These are phyloP conservation scores for Eospalax fontanierii DNA, from an alignment of 2,797 vertebrate species.

Conservation along the genomic window DNA sequence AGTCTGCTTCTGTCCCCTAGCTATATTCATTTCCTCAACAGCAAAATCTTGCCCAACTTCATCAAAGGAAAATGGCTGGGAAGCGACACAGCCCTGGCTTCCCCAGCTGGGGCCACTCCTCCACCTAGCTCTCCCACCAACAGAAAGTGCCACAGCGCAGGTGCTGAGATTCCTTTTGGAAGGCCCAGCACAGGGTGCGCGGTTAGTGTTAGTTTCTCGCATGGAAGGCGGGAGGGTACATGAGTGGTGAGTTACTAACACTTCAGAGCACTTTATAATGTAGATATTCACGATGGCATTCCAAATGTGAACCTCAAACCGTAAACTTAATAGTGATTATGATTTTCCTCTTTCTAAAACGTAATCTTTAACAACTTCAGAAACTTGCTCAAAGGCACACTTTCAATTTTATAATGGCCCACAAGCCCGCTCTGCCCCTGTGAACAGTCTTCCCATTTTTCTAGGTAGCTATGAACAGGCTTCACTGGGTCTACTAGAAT, in stretches of 20 bases:
- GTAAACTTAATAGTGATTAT: not conserved
- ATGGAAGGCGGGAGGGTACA: not conserved
- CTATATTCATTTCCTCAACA: not conserved
- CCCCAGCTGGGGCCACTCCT: not conserved
- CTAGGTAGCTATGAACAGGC: not conserved
- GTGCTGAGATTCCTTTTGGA: not conserved
- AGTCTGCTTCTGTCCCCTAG: not conserved
- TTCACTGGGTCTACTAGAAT: not conserved
- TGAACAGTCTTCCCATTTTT: not conserved
- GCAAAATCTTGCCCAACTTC: not conserved
- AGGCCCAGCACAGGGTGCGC: not conserved
- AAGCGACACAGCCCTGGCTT: not conserved
- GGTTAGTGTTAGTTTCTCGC: not conserved
- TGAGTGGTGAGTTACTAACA: not conserved
- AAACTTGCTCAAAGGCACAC: not conserved
- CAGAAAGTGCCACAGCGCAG: not conserved
- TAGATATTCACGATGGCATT: not conserved
- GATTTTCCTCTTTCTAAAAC: conserved; percentile 20
- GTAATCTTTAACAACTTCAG: conserved; percentile 47
- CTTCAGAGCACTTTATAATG: conserved; percentile 11
- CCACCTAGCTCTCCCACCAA: not conserved
- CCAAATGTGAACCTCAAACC: not conserved
- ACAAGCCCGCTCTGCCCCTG: no score
- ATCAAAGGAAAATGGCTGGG: not conserved
- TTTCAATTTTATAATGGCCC: conserved; percentile 23